Evolutionary conservation across 92 coral and sea anemone species (phyloP), one percentile per base, ranked within the genome.

Genomic region (Meandrina meandrites): DNA sequence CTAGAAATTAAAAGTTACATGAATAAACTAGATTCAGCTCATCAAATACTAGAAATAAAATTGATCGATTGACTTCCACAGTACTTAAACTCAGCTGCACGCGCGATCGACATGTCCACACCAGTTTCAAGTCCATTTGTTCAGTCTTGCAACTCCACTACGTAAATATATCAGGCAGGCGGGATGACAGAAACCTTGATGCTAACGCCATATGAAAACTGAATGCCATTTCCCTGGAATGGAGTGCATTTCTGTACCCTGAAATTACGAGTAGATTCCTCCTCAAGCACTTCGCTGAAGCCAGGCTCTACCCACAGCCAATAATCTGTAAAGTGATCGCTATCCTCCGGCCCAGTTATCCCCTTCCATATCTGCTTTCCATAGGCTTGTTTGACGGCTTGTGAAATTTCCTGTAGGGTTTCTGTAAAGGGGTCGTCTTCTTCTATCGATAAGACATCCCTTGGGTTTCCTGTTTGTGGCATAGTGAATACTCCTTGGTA

Each of bases 311-410:
- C 86, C 86, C 86, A 82, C 28, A 82, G 47, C 86, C 86, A 48
- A 5, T 82, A 82, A 50, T 82, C 32, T 8, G 66, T 24, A 22
- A 5, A 36, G 22, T 1, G 0, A 1, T 1, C 1, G 8, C 66
- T 6, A 48, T 67, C 62, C 16, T 68, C 62, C 3, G 86, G 86
- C 31, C 86, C 68, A 7, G 86, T 81, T 2, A 81, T 47, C 24
- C 86, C 86, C 28, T 50, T 82, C 78, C 86, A 82, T 4, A 82
- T 35, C 18, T 1, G n/a, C 12, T 56, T 1, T 22, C 85, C 85
- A 40, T 67, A 81, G 22, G 35, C 22, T 47, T 13, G 15, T 10
- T 0, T 11, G 18, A 67, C 85, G 13, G n/a, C 47, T 15, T 53
- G 42, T 45, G 67, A 69, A 45, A 69, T 69, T 82, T 2, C 66